phyloP scores from a whole-genome alignment of 2,113 vertebrate genomes.

The Heterotis niloticus region DNA sequence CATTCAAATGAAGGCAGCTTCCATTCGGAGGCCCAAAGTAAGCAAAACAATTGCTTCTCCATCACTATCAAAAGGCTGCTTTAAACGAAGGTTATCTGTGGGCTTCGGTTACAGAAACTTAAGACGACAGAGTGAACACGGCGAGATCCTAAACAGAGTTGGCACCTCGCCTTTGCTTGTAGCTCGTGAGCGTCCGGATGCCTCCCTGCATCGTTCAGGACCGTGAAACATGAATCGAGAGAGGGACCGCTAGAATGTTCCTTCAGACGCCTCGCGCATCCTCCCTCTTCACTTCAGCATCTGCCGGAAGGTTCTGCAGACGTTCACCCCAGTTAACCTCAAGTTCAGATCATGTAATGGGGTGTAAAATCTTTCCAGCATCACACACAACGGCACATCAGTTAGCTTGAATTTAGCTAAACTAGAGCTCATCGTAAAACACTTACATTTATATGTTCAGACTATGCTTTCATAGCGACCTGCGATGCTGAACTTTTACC shows the following conservation, averaged over 20 bases:
- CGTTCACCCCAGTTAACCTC: no score
- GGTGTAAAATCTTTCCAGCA: no score
- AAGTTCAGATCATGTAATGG: no score
- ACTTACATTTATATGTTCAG: no score
- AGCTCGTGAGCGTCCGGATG: not conserved
- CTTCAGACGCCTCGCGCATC: no score
- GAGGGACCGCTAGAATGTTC: not conserved
- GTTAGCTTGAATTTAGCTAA: no score
- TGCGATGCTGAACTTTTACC: no score
- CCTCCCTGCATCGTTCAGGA: not conserved
- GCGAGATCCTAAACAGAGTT: not conserved
- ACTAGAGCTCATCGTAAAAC: no score
- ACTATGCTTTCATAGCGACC: no score
- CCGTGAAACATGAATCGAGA: conserved; percentile 13
- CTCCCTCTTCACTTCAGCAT: no score
- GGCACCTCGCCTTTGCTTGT: not conserved
- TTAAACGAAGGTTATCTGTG: not conserved
- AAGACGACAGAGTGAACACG: conserved; percentile 16
- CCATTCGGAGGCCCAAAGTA: conserved; percentile 32
- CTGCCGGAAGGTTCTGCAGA: no score
- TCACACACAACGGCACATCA: no score
- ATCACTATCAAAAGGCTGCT: not conserved
- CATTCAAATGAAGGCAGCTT: conserved; percentile 43
- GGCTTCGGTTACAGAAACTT: conserved; percentile 15
- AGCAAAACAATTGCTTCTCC: conserved; percentile 9